Conservation (phyloP, 2,888 invertebrate species). For the Platycheirus albimanus region DNA sequence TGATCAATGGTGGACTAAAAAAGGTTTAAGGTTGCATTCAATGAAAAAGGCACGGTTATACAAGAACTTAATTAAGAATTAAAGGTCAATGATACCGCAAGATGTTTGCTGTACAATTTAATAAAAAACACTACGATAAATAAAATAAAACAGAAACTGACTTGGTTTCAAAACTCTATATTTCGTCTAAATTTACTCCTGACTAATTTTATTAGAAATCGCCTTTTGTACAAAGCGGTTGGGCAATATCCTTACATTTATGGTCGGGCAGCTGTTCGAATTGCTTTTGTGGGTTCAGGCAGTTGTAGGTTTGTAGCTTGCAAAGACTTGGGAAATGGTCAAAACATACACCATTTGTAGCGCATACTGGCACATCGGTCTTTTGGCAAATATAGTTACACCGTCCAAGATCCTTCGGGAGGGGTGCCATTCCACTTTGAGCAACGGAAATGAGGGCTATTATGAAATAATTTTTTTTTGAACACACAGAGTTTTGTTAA, state of each 20-base stretch:
- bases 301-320: slow-evolving; percentile 77
- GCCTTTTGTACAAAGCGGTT: slow-evolving; percentile 13
- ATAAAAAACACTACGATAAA: too few relatives aligned
- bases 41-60: too few relatives aligned
- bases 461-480: too few relatives aligned
- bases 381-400: slow-evolving; percentile 56
- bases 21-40: too few relatives aligned
- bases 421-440: slow-evolving; percentile 23
- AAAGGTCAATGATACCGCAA: too few relatives aligned
- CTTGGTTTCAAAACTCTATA: too few relatives aligned
- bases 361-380: slow-evolving; percentile 76
- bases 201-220: background rate
- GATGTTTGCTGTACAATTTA: too few relatives aligned
- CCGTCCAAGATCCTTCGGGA: slow-evolving; percentile 42
- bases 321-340: slow-evolving; percentile 80
- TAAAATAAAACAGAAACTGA: too few relatives aligned
- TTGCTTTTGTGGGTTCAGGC: slow-evolving; percentile 58
- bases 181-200: too few relatives aligned
- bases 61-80: too few relatives aligned
- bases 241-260: slow-evolving; percentile 74
- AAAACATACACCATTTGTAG: slow-evolving; percentile 78
- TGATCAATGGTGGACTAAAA: too few relatives aligned
- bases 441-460: slow-evolving; percentile 41
- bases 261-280: slow-evolving; percentile 77
- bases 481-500: too few relatives aligned